Conservation (phyloP, 1,140 invertebrate species). For the Armadillidium nasatum region DNA sequence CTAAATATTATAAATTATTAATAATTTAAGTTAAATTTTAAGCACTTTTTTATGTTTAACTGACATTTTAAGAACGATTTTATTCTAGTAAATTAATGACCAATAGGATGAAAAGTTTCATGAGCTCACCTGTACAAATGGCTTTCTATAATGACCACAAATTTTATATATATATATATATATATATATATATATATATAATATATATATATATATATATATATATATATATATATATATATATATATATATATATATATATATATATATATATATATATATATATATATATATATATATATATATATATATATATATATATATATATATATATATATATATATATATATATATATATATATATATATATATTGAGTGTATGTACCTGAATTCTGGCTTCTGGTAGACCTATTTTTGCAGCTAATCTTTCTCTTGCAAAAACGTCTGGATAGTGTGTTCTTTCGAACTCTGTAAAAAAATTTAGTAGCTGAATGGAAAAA, state of each 20-base stretch:
- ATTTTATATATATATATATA: slow-evolving; percentile 16
- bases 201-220: slow-evolving; percentile 26
- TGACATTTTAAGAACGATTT: too few relatives aligned
- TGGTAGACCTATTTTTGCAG: slow-evolving; percentile 60
- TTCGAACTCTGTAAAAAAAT: slow-evolving; percentile 47
- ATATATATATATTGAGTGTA: slow-evolving; percentile 19
- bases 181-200: slow-evolving; percentile 26
- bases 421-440: slow-evolving; percentile 60
- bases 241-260: slow-evolving; percentile 5
- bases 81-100: too few relatives aligned
- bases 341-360: slow-evolving; percentile 20
- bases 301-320: background rate
- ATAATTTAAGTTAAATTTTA: too few relatives aligned
- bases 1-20: too few relatives aligned
- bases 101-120: too few relatives aligned
- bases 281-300: background rate
- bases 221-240: slow-evolving; percentile 23
- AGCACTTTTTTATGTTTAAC: too few relatives aligned
- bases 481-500: too few relatives aligned
- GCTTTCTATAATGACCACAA: too few relatives aligned
- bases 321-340: background rate
- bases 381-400: slow-evolving; percentile 59
- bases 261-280: background rate
- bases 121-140: too few relatives aligned
- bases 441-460: slow-evolving; percentile 64